These are phyloP conservation scores for Gerris buenoi DNA, from an alignment of 1,140 invertebrate species.

Conservation along the genomic window DNA sequence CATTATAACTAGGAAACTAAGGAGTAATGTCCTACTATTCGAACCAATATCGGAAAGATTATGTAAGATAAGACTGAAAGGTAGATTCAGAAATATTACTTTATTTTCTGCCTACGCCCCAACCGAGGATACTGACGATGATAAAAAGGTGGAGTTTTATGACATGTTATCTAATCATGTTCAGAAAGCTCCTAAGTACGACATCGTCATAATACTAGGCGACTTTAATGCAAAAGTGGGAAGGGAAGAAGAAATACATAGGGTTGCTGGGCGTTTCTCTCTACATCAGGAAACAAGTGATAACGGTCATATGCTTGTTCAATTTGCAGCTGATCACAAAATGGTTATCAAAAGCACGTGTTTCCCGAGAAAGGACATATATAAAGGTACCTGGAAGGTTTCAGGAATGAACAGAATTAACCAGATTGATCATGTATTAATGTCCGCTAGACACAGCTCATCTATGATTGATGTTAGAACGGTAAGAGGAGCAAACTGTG, in stretches of 20 bases:
- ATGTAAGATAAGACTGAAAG: too few species aligned
- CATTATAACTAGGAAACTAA: too few species aligned
- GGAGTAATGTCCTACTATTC: too few species aligned
- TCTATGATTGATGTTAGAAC: conserved; percentile 9
- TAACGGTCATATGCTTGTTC: conserved; percentile 2
- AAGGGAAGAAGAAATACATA: not conserved
- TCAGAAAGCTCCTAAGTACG: not conserved
- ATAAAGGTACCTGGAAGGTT: conserved; percentile 12
- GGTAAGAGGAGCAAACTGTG: conserved; percentile 8
- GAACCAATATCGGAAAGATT: too few species aligned
- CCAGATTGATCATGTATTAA: conserved; percentile 17
- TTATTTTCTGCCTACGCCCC: too few species aligned
- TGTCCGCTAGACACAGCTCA: not conserved
- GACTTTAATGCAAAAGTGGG: too few species aligned
- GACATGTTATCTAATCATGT: not conserved
- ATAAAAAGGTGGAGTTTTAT: too few species aligned
- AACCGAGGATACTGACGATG: too few species aligned
- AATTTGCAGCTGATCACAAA: not conserved
- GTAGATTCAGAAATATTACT: too few species aligned
- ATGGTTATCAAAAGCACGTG: conserved; percentile 5
- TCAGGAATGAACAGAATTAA: conserved; percentile 3
- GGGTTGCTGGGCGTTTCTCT: conserved; percentile 1
- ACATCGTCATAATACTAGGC: too few species aligned
- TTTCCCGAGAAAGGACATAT: conserved; percentile 8
- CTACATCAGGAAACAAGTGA: conserved; percentile 5